Conservation (phyloP, 2,888 invertebrate species). For the Ectemnius lituratus region DNA sequence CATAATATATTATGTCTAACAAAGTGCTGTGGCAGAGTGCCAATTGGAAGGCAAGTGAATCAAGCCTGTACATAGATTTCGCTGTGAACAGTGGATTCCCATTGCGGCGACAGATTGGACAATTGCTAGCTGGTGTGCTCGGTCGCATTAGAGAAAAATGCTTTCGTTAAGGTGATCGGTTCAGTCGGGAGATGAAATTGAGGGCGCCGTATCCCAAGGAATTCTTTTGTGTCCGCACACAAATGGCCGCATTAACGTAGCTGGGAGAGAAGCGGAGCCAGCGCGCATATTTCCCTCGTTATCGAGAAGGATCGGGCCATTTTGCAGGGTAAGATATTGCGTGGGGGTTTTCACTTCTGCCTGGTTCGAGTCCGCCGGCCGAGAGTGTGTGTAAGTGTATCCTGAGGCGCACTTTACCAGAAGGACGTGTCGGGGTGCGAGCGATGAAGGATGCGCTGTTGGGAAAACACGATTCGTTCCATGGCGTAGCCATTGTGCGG, state of each 20-base stretch:
- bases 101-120: too few species aligned
- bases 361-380: slow-evolving; percentile 39
- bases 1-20: too few species aligned
- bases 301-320: slow-evolving; percentile 47
- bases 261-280: background rate
- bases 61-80: too few species aligned
- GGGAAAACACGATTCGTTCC: slow-evolving; percentile 68
- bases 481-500: slow-evolving; percentile 44
- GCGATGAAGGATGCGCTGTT: slow-evolving; percentile 58
- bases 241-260: slow-evolving; percentile 4
- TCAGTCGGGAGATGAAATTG: background rate
- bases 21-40: too few species aligned
- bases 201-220: background rate
- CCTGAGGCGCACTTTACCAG: slow-evolving; percentile 5
- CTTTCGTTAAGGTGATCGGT: slow-evolving; percentile 3
- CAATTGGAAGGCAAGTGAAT: too few species aligned
- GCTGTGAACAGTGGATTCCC: too few species aligned
- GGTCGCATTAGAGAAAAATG: background rate
- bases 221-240: background rate
- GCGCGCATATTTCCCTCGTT: slow-evolving; percentile 44
- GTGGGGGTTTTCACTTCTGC: slow-evolving; percentile 55
- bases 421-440: slow-evolving; percentile 4
- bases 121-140: background rate
- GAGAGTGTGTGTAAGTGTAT: slow-evolving; percentile 16
- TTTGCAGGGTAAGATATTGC: slow-evolving; percentile 56